Conservation (phyloP, 2,113 vertebrate species). For the Pongo pygmaeus region DNA sequence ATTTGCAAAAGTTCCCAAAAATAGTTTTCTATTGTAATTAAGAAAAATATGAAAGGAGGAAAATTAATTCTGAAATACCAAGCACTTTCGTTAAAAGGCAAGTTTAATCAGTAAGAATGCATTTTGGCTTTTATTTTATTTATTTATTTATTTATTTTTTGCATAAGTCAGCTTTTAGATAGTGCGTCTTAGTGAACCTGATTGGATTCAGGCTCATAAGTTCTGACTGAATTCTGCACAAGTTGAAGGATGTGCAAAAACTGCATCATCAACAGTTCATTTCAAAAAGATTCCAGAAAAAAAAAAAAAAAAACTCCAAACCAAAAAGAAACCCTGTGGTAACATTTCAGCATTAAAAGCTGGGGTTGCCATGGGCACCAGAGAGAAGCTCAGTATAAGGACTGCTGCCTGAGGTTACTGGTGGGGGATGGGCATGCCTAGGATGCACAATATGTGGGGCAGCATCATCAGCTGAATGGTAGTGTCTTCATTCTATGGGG, state of each 20-base stretch:
- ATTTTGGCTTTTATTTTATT: slow-evolving; percentile 21
- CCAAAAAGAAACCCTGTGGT: slow-evolving; percentile 60
- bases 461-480: neutral
- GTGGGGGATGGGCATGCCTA: slow-evolving; percentile 63
- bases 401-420: slow-evolving; percentile 70
- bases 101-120: neutral
- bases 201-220: neutral
- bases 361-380: slow-evolving; percentile 84
- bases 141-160: neutral
- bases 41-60: slow-evolving; percentile 53
- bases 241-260: slow-evolving; percentile 73
- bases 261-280: slow-evolving; percentile 80
- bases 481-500: neutral
- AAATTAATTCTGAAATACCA: slow-evolving; percentile 47
- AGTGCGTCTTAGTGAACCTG: neutral
- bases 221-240: slow-evolving; percentile 61
- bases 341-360: slow-evolving; percentile 77
- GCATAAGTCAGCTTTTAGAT: slow-evolving; percentile 31
- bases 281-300: slow-evolving; percentile 76
- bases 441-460: neutral
- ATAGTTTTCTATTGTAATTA: slow-evolving; percentile 35
- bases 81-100: slow-evolving; percentile 29
- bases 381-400: slow-evolving; percentile 70
- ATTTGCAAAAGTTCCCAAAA: slow-evolving; percentile 28
- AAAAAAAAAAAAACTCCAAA: slow-evolving; percentile 40